Percentiles rank a stretch among this genome's conserved stretches.
phyloP scores from a whole-genome alignment of 2,797 vertebrate species.

The Emys orbicularis region DNA sequence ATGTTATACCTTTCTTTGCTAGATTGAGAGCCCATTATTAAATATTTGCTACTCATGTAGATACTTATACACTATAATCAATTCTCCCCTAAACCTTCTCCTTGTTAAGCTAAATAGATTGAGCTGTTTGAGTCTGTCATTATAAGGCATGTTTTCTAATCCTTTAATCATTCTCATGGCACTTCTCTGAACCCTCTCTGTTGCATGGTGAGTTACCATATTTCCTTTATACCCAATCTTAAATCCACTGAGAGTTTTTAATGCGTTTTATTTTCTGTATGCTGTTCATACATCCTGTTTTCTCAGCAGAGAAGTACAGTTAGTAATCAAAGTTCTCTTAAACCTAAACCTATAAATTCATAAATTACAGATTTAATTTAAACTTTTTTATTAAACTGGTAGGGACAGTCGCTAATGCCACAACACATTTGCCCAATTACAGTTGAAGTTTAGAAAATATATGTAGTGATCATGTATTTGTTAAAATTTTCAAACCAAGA shows the following conservation, averaged over 20 bases:
- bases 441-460: accelerated
- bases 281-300: not conserved
- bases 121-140: not conserved
- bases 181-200: not conserved
- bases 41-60: not conserved
- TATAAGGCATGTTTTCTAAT: not conserved
- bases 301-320: not conserved
- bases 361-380: not conserved
- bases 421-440: not conserved
- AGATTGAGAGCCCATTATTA: not conserved
- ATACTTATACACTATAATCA: not conserved
- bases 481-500: not conserved
- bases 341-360: not conserved
- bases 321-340: not conserved
- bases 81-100: not conserved
- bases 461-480: not conserved
- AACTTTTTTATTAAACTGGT: not conserved
- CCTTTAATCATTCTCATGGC: not conserved
- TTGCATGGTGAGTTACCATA: not conserved
- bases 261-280: not conserved
- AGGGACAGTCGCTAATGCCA: not conserved
- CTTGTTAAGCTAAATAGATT: not conserved
- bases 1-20: not conserved
- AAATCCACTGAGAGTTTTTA: not conserved
- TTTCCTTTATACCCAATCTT: not conserved